phyloP scores from a whole-genome alignment of 1,140 invertebrate species.

The Drosophila guanche region DNA sequence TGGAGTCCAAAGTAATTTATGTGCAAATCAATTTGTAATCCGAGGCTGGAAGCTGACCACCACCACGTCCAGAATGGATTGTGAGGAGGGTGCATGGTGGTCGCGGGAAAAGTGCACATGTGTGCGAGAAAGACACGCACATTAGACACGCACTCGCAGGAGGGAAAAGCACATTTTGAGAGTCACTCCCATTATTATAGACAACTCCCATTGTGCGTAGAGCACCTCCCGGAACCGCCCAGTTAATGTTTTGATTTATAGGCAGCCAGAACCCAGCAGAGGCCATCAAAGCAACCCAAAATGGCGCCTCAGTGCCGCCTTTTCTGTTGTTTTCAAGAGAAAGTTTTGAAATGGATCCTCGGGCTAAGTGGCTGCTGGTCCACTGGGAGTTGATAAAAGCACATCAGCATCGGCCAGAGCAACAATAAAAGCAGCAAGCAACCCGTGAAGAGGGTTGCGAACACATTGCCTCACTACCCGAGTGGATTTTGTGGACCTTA shows the following conservation, averaged over 20 bases:
- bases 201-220: slow-evolving; percentile 5
- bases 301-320: slow-evolving; percentile 27
- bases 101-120: slow-evolving; percentile 24
- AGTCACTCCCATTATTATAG: slow-evolving; percentile 12
- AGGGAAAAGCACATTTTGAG: slow-evolving; percentile 27
- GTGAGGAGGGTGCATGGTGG: no score
- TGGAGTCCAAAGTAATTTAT: slow-evolving; percentile 54
- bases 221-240: slow-evolving; percentile 46
- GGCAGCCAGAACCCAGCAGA: slow-evolving; percentile 1
- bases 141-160: slow-evolving; percentile 36
- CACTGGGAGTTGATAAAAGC: slow-evolving; percentile 70
- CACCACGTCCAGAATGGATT: slow-evolving; percentile 14
- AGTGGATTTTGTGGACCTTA: slow-evolving; percentile 24
- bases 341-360: slow-evolving; percentile 41
- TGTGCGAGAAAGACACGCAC: slow-evolving; percentile 36
- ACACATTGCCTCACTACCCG: slow-evolving; percentile 26
- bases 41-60: slow-evolving; percentile 28
- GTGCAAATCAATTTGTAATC: slow-evolving; percentile 74
- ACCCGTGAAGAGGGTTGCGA: slow-evolving; percentile 18
- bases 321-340: slow-evolving; percentile 21
- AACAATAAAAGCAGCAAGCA: slow-evolving; percentile 26
- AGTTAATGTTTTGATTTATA: slow-evolving; percentile 80
- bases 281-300: slow-evolving; percentile 23
- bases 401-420: slow-evolving; percentile 21
- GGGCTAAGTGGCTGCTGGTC: slow-evolving; percentile 66